Percentiles rank a stretch among this genome's conserved stretches.
phyloP scores from a whole-genome alignment of 1,140 invertebrate genomes.

The Acyrthosiphon pisum region DNA sequence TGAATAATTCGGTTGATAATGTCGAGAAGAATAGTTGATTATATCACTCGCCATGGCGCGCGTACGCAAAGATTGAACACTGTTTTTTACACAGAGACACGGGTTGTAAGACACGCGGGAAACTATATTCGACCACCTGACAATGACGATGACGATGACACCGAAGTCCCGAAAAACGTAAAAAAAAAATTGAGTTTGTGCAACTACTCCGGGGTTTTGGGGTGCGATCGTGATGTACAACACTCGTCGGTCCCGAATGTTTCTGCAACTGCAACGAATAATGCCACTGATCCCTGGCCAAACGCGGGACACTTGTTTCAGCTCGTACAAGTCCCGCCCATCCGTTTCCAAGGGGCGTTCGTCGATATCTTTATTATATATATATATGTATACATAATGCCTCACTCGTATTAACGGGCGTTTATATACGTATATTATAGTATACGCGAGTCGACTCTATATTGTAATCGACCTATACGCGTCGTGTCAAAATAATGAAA shows the following conservation, averaged over 20 bases:
- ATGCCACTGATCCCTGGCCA: background rate
- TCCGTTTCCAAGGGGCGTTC: slow-evolving; percentile 47
- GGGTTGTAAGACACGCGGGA: background rate
- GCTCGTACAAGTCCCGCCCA: slow-evolving; percentile 43
- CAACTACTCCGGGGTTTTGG: background rate
- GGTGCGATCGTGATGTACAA: background rate
- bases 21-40: slow-evolving; percentile 44
- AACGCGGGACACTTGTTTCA: slow-evolving; percentile 34
- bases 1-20: slow-evolving; percentile 44
- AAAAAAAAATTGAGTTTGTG: background rate
- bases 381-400: background rate
- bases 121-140: background rate
- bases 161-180: background rate
- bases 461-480: background rate
- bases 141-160: background rate
- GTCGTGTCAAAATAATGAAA: slow-evolving; percentile 18
- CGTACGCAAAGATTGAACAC: background rate
- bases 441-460: background rate
- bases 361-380: background rate
- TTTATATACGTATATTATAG: background rate
- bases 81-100: background rate
- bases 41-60: slow-evolving; percentile 16
- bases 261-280: background rate
- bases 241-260: background rate
- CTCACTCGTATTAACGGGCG: background rate